These are phyloP conservation scores for Harpalus rubripes DNA, from an alignment of 2,888 invertebrate species.

Conservation along the genomic window DNA sequence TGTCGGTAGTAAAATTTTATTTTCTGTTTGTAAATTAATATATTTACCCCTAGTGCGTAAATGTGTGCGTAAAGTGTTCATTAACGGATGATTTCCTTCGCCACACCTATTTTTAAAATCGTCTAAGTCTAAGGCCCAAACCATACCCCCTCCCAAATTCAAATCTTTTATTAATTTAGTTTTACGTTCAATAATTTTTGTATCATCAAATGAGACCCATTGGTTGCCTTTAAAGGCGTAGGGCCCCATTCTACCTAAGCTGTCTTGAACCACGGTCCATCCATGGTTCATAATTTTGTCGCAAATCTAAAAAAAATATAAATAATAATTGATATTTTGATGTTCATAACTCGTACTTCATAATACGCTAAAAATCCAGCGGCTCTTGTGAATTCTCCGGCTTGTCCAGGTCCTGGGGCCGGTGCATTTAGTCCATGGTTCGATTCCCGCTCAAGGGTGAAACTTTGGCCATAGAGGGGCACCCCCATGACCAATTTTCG, in stretches of 20 bases:
- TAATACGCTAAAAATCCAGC: conserved; percentile 94
- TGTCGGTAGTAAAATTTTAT: too few species aligned
- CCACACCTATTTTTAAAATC: conserved; percentile 91
- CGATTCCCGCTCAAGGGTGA: conserved; percentile 82
- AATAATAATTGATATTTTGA: not conserved
- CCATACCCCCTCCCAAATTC: conserved; percentile 92
- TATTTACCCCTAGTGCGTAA: conserved; percentile 75
- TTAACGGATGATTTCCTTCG: conserved; percentile 88
- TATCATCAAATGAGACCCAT: conserved; percentile 95
- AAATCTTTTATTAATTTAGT: conserved; percentile 88
- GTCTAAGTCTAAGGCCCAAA: conserved; percentile 94
- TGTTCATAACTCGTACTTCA: conserved; percentile 79
- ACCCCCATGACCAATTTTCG: conserved; percentile 92
- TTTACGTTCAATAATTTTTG: conserved; percentile 88
- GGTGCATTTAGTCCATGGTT: conserved; percentile 86
- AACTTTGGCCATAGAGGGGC: conserved; percentile 93
- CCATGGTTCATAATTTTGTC: conserved; percentile 87
- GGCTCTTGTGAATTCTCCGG: conserved; percentile 91
- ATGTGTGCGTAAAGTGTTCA: conserved; percentile 85
- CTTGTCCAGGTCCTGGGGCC: conserved; percentile 88
- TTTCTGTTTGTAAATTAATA: not conserved
- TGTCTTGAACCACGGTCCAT: conserved; percentile 90
- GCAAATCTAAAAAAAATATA: conserved; percentile 82
- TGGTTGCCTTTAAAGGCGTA: conserved; percentile 92
- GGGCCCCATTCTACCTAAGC: conserved; percentile 89